Conservation (phyloP, 2,113 vertebrate species). For the Gambusia affinis region DNA sequence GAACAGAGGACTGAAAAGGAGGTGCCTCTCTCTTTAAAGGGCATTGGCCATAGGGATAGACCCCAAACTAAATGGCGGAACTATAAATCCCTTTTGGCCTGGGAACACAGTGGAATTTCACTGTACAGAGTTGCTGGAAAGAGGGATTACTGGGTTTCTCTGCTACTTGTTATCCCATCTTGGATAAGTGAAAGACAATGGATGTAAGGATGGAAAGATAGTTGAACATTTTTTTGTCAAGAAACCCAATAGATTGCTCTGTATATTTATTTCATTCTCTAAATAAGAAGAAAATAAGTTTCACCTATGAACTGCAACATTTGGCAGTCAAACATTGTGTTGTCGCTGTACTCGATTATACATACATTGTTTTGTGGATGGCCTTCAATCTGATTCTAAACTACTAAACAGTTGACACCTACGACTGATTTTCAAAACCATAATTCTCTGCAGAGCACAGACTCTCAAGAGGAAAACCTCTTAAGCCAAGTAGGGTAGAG, state of each 20-base stretch:
- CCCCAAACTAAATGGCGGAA: background rate
- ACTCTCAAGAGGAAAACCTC: conserved; percentile 11
- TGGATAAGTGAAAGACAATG: background rate
- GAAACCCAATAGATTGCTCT: background rate
- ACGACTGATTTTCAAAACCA: background rate
- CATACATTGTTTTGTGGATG: too few species aligned
- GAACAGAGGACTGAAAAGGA: background rate
- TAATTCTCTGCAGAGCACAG: background rate
- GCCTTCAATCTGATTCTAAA: background rate
- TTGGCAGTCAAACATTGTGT: too few species aligned
- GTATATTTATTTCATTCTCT: background rate
- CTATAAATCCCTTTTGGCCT: background rate
- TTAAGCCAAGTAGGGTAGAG: conserved; percentile 14
- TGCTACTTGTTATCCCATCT: background rate
- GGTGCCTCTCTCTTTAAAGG: background rate
- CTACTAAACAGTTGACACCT: too few species aligned
- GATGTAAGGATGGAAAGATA: background rate
- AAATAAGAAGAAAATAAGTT: background rate
- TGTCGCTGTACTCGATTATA: too few species aligned
- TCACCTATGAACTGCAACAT: background rate
- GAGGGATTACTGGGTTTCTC: too few species aligned
- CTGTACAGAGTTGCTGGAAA: too few species aligned
- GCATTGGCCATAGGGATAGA: background rate
- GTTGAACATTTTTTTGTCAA: background rate
- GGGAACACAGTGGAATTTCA: background rate